Conservation (phyloP, 2,113 vertebrate genomes). For the Mesocricetus auratus region DNA sequence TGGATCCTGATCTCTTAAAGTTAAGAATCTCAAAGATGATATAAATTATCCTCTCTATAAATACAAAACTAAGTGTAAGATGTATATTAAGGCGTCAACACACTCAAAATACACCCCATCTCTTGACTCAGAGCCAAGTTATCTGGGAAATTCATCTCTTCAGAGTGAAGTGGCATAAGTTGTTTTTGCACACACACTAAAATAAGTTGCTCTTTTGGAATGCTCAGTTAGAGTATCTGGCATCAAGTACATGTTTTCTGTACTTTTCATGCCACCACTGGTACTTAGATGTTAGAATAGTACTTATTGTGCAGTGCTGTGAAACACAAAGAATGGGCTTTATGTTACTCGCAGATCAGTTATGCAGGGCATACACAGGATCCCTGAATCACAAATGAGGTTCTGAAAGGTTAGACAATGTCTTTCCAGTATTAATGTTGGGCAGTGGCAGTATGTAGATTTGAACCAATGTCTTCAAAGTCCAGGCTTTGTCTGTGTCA, state of each 20-base stretch:
- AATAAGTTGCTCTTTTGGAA: slow-evolving; percentile 14
- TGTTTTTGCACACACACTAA: neutral
- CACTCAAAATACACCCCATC: neutral
- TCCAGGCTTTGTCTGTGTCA: neutral
- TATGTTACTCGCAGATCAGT: slow-evolving; percentile 18
- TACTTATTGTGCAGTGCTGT: neutral
- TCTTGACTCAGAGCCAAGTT: slow-evolving; percentile 57
- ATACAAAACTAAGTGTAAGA: slow-evolving; percentile 2
- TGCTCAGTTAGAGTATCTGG: slow-evolving; percentile 28
- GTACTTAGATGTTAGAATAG: slow-evolving; percentile 38
- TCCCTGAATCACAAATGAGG: neutral
- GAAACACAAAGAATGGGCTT: neutral
- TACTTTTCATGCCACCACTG: slow-evolving; percentile 19
- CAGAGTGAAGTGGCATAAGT: neutral
- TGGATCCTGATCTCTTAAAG: neutral
- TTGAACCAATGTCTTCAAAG: neutral
- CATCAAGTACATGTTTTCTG: neutral
- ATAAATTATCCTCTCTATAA: neutral
- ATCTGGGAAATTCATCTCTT: neutral
- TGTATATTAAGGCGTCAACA: neutral
- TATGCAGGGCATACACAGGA: neutral
- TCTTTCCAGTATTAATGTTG: slow-evolving; percentile 14
- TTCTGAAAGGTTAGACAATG: slow-evolving; percentile 9
- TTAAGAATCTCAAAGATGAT: neutral
- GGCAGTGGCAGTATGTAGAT: slow-evolving; percentile 14